A percentile compares a stretch with the other conserved stretches of the same genome.
Conservation (phyloP, 2,113 vertebrate genomes). For the Calyptommatus sinebrachiatus region DNA sequence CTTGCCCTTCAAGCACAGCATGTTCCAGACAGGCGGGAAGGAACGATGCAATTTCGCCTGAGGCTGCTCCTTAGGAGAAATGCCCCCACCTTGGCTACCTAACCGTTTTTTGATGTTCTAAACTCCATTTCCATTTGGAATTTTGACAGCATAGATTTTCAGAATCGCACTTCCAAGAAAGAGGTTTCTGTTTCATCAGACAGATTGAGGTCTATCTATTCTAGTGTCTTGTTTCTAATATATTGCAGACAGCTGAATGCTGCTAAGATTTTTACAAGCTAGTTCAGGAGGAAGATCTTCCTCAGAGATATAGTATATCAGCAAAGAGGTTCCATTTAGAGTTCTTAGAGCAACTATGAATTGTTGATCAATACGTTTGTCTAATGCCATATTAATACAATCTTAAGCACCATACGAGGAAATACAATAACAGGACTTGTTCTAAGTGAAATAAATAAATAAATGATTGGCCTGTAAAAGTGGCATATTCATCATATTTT, state of each 20-base stretch:
- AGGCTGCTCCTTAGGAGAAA: neutral
- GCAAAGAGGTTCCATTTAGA: neutral
- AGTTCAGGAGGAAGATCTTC: neutral
- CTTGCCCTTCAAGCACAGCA: conserved; percentile 20
- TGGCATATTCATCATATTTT: neutral
- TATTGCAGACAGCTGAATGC: neutral
- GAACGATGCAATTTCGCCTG: conserved; percentile 26
- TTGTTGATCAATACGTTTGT: neutral
- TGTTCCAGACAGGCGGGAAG: conserved; percentile 11
- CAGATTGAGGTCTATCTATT: neutral
- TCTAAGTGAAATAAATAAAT: neutral
- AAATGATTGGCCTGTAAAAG: neutral
- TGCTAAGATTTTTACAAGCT: neutral
- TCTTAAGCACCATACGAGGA: neutral
- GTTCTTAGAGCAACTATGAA: neutral
- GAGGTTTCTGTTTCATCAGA: neutral
- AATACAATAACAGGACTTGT: neutral
- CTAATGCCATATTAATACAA: neutral
- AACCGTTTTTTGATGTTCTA: neutral
- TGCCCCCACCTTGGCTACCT: rapidly evolving
- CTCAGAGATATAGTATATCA: neutral
- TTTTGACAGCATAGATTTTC: neutral
- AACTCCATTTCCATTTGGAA: neutral
- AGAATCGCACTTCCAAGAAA: neutral
- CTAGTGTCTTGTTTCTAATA: neutral